These are phyloP conservation scores for Apistogramma diplotaenia DNA, from an alignment of 2,113 vertebrate genomes.

Conservation along the genomic window DNA sequence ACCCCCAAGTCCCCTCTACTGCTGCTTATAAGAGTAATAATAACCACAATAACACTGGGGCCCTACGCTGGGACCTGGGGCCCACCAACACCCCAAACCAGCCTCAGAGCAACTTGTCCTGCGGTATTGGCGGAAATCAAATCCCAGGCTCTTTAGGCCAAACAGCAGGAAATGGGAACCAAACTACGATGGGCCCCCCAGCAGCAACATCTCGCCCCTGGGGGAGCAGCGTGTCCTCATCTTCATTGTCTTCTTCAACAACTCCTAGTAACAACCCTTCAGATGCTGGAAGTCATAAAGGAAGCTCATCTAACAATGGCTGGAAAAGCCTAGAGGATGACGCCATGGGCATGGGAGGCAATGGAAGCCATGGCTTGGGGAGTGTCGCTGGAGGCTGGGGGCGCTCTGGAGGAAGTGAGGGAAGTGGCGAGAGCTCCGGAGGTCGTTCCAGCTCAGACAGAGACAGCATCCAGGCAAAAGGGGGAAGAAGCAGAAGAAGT, in stretches of 20 bases:
- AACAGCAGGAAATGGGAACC: constrained; percentile 66
- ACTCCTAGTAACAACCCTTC: constrained; percentile 78
- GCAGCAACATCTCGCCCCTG: constrained; percentile 84
- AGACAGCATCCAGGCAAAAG: constrained; percentile 73
- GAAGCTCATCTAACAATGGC: constrained; percentile 83
- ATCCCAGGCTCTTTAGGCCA: constrained; percentile 44
- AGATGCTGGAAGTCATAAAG: constrained; percentile 80
- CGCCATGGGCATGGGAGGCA: constrained; percentile 72
- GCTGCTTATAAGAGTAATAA: constrained; percentile 86
- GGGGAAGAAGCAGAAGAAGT: constrained; percentile 78
- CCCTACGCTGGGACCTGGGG: constrained; percentile 88
- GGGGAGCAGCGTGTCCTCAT: constrained; percentile 79
- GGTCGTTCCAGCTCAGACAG: constrained; percentile 79
- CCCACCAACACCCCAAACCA: constrained; percentile 65
- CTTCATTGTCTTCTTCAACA: constrained; percentile 79
- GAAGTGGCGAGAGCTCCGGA: constrained; percentile 85
- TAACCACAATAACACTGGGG: constrained; percentile 76
- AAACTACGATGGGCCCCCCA: constrained; percentile 72
- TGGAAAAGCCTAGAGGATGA: constrained; percentile 95
- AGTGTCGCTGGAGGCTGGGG: constrained; percentile 58
- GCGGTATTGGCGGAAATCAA: constrained; percentile 75
- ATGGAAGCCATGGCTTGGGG: constrained; percentile 39
- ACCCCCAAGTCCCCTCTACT: constrained; percentile 83
- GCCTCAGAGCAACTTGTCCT: constrained; percentile 78
- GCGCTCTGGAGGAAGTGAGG: constrained; percentile 82